Base-by-base conservation (phyloP, 1,140 invertebrate genomes). In the Pseudobourletiella spinata region DNA sequence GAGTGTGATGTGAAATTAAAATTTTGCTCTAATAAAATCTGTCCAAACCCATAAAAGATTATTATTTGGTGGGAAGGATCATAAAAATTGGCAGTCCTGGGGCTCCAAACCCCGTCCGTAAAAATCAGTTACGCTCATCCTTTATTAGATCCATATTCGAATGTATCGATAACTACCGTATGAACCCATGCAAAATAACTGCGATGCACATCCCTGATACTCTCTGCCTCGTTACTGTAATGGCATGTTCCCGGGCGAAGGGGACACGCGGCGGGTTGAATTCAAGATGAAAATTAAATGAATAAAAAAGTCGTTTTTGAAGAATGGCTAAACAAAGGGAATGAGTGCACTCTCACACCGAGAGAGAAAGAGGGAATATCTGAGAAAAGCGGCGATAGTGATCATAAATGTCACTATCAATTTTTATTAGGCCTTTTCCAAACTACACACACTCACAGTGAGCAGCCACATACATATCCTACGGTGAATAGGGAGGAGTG, bases 391-490 rank as follows among this genome's bases (percentile, higher is more conserved):
- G 35, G 25, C 25, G 35, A 44, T 44, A 43, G 50, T 15, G 25
- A 56, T 61, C 59, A 52, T 61, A 61, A 61, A 61, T 61, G 59
- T 61, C 59, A 61, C 48, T 46, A 61, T 61, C 35, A 61, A 61
- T 61, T 61, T 61, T 61, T 61, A 61, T 61, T 61, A 61, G 59
- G 26, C 59, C 39, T 42, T 61, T 42, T 22, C 22, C 20, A 25
- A 22, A 32, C 48, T 20, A 52, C 14, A 1, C 57, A 59, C 14
- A 1, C 22, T 4, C 55, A 39, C 35, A 39, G n/a, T n/a, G n/a
- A 39, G 11, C 35, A 46, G n/a, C 24, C 43, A 39, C 35, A 39
- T 39, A n/a, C n/a, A n/a, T n/a, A n/a, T n/a, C n/a, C n/a, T n/a
- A n/a, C n/a, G n/a, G n/a, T n/a, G n/a, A n/a, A n/a, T n/a, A n/a